phyloP scores from a whole-genome alignment of 2,888 invertebrate species.

The Drosophila pseudotalamancana region DNA sequence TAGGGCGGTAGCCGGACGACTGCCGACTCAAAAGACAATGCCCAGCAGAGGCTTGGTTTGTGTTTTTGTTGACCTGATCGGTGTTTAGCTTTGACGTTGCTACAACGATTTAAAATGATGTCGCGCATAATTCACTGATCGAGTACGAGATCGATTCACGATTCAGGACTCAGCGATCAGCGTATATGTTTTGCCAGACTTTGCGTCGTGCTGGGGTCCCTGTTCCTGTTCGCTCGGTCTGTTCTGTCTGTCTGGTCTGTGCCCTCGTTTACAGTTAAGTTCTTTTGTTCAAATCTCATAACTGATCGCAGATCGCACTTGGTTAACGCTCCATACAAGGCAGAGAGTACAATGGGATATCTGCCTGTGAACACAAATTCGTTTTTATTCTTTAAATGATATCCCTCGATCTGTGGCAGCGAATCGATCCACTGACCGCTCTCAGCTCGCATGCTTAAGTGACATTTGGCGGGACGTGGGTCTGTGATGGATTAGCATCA shows the following conservation, averaged over 20 bases:
- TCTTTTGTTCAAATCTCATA: constrained; percentile 79
- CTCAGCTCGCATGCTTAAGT: constrained; percentile 70
- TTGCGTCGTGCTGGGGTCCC: constrained; percentile 57
- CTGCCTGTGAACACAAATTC: constrained; percentile 33
- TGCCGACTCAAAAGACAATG: constrained; percentile 71
- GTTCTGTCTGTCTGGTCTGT: constrained; percentile 28
- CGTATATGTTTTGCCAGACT: constrained; percentile 65
- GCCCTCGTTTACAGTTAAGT: constrained; percentile 76
- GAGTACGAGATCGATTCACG: constrained; percentile 48
- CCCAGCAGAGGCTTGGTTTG: constrained; percentile 16
- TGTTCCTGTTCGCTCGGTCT: constrained; percentile 3
- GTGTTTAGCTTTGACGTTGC: constrained; percentile 77
- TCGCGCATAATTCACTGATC: constrained; percentile 81
- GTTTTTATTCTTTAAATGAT: constrained; percentile 55
- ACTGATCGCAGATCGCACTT: constrained; percentile 73
- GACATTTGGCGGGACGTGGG: constrained; percentile 71
- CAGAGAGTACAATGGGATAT: constrained; percentile 35
- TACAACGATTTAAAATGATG: constrained; percentile 81
- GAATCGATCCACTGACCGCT: constrained; percentile 43
- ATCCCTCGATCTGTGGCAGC: constrained; percentile 33
- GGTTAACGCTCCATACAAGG: constrained; percentile 64
- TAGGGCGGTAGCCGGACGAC: constrained; percentile 75
- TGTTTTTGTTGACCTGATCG: constrained; percentile 63
- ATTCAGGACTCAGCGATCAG: constrained; percentile 38
- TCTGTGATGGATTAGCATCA: constrained; percentile 84